phyloP scores from a whole-genome alignment of 53 echinoderm and acorn worm genomes.

The Zoroaster sp. region DNA sequence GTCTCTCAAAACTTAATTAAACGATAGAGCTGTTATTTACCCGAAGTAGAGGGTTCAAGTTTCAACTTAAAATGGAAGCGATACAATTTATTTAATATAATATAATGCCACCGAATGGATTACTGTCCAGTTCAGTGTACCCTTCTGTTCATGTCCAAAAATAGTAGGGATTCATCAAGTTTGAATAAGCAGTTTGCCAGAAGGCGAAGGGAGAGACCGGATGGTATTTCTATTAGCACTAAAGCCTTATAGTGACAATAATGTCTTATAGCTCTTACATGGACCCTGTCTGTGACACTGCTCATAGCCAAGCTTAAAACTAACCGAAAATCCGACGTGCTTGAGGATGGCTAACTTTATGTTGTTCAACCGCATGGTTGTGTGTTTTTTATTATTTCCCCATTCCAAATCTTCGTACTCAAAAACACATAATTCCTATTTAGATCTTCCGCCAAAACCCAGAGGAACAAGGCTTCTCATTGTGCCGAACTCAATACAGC shows the following conservation, averaged over 20 bases:
- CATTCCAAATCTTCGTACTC: neutral
- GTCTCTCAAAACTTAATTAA: too few species aligned
- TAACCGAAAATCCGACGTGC: neutral
- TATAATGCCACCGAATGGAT: too few species aligned
- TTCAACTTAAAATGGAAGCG: too few species aligned
- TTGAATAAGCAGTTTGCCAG: neutral
- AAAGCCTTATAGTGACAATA: neutral
- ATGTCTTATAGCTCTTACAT: neutral
- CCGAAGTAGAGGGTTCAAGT: too few species aligned
- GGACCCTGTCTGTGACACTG: neutral
- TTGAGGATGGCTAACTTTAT: neutral
- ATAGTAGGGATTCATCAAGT: neutral
- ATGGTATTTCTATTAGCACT: neutral
- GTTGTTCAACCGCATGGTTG: neutral
- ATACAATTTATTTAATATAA: too few species aligned
- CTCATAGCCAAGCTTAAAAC: neutral
- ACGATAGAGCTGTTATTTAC: too few species aligned
- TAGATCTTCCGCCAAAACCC: conserved; percentile 27
- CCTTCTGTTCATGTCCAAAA: neutral
- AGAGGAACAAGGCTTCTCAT: neutral
- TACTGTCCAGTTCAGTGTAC: neutral
- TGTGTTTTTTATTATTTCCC: neutral
- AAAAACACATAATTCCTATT: neutral
- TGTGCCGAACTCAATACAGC: neutral
- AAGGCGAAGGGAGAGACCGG: neutral